Conservation (phyloP, 2,888 invertebrate genomes). For the Geophilus truncorum region DNA sequence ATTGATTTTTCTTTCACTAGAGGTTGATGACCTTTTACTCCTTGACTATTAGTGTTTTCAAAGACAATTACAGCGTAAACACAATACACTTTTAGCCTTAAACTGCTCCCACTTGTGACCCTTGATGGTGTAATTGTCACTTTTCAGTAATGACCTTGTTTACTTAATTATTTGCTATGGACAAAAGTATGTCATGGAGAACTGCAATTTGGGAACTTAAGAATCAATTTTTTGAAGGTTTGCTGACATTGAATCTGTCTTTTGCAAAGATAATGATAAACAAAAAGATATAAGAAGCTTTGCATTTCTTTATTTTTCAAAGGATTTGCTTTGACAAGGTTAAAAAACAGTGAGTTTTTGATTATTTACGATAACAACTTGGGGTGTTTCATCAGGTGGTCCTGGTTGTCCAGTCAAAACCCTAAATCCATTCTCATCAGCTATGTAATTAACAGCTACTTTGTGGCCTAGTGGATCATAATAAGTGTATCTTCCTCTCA, state of each 20-base stretch:
- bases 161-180: not conserved
- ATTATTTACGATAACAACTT: not conserved
- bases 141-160: not conserved
- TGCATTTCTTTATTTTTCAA: too few species aligned
- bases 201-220: not conserved
- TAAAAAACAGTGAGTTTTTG: not conserved
- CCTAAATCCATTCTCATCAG: conserved; percentile 23
- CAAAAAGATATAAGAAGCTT: not conserved
- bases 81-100: not conserved
- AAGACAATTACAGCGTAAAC: not conserved
- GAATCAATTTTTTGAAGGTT: not conserved
- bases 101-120: not conserved
- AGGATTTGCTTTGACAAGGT: too few species aligned
- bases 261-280: not conserved
- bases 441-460: conserved; percentile 30
- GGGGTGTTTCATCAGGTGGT: not conserved
- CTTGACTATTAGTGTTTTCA: too few species aligned
- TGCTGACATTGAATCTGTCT: not conserved
- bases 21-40: not conserved
- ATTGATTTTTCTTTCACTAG: too few species aligned
- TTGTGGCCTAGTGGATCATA: conserved; percentile 1
- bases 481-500: conserved; percentile 28
- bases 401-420: conserved; percentile 6
- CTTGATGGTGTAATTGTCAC: conserved; percentile 3
- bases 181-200: not conserved